Evolutionary conservation across 2,888 invertebrate species (phyloP).

Genomic region (Aquatica leii): DNA sequence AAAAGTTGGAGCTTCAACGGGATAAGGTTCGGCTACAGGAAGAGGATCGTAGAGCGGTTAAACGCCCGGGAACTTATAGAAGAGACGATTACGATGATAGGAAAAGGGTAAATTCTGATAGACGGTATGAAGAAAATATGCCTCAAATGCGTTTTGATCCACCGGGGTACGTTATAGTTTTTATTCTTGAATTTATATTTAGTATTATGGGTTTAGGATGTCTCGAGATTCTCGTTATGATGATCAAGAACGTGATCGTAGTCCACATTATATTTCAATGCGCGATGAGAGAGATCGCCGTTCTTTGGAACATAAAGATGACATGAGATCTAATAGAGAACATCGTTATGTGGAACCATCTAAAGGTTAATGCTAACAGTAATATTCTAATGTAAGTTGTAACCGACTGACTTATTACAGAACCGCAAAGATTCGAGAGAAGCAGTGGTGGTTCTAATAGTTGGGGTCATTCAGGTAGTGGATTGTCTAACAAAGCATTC

Average conservation of each 20-base stretch:
- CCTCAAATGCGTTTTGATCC: conserved; percentile 68
- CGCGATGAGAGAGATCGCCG: conserved; percentile 50
- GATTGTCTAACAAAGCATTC: conserved; percentile 16
- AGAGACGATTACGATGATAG: conserved; percentile 55
- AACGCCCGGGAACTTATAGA: conserved; percentile 64
- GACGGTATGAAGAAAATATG: conserved; percentile 63
- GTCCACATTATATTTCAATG: conserved; percentile 52
- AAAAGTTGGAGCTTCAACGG: conserved; percentile 83
- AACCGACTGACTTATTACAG: no score
- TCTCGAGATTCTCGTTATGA: conserved; percentile 50
- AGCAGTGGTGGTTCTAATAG: conserved; percentile 30
- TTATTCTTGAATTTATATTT: neutral
- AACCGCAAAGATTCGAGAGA: conserved; percentile 48
- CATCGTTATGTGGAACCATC: conserved; percentile 58
- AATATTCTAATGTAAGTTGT: no score
- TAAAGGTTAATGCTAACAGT: conserved; percentile 39
- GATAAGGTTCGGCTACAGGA: conserved; percentile 73
- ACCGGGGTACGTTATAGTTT: conserved; percentile 47
- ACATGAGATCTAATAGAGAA: conserved; percentile 49
- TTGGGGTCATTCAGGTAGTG: conserved; percentile 41
- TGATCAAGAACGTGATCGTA: conserved; percentile 51
- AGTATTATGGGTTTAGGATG: no score
- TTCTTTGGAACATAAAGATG: conserved; percentile 45
- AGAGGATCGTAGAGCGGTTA: conserved; percentile 66
- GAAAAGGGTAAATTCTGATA: conserved; percentile 51